Base-by-base conservation (phyloP, 2,113 vertebrate genomes). In the Salvelinus namaycush region DNA sequence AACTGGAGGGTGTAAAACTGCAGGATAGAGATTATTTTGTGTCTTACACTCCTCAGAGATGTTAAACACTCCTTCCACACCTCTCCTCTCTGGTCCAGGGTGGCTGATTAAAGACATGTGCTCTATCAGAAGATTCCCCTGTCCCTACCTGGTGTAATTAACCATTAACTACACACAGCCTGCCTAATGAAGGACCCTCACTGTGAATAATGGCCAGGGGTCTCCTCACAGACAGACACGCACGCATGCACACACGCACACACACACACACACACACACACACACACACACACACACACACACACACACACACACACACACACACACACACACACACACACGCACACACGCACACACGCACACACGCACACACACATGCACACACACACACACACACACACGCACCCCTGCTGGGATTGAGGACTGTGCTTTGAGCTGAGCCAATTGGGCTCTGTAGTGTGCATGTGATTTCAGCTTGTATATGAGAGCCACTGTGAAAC, bases 121-220 rank as follows among this genome's bases (percentile, higher is more conserved):
- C 27, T 31, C 18, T 48, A 31, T 72, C 79, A 76, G 79, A 72
- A 78, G 29, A 48, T 5, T 16, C 60, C 51, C 11, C 8, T 72
- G 51, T 29, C 26, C 70, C 51, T 22, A 29, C 48, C 59, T 65
- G 69, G 34, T 74, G 34, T 64, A 81, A 57, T 74, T 73, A 73
- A 31, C 49, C 49, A 57, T 14, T 57, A 24, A 60, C 24, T 3
- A 54, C 51, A 54, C 51, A 54, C 51, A 54, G 26, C 4, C 31
- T 68, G 70, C 39, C 78, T 68, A 67, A 76, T 74, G 59, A 77
- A 26, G 26, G 34, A 49, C 67, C 64, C 39, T n/a, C 24, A 68
- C 44, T 22, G 64, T 72, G 54, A 71, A 64, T 39, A 57, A 76
- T 68, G 73, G 16, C 5, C 18, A 69, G 31, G 5, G 18, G 68